Percentiles rank a stretch among this genome's conserved stretches.
phyloP scores from a whole-genome alignment of 2,888 invertebrate genomes.

The Boloria euphrosyne region DNA sequence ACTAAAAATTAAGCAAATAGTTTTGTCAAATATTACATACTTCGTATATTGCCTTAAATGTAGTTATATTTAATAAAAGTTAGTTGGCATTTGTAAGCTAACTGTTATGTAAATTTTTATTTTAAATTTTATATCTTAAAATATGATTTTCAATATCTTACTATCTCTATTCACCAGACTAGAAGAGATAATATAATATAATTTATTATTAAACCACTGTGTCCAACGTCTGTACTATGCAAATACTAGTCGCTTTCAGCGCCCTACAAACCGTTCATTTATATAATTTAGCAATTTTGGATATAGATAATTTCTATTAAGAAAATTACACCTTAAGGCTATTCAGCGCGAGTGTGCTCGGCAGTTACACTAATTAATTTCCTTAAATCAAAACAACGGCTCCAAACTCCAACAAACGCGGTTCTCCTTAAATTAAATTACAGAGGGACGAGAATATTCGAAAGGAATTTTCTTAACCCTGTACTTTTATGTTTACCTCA shows the following conservation, averaged over 20 bases:
- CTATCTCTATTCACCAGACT: too few species aligned
- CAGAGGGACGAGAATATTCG: slow-evolving; percentile 58
- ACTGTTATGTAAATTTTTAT: too few species aligned
- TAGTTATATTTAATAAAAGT: too few species aligned
- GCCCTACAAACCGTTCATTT: slow-evolving; percentile 2
- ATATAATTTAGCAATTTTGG: slow-evolving; percentile 21
- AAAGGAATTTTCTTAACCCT: slow-evolving; percentile 44
- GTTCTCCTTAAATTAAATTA: slow-evolving; percentile 72
- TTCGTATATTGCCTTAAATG: too few species aligned
- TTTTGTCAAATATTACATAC: too few species aligned
- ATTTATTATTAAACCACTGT: background rate
- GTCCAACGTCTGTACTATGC: slow-evolving; percentile 5
- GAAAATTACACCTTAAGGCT: slow-evolving; percentile 56
- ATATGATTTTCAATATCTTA: too few species aligned
- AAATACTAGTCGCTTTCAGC: slow-evolving; percentile 1
- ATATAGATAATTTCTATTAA: slow-evolving; percentile 42
- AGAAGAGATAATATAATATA: too few species aligned
- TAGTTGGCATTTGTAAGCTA: too few species aligned
- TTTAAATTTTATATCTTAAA: too few species aligned
- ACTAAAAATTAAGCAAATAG: too few species aligned
- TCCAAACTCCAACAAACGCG: slow-evolving; percentile 54
- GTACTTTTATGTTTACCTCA: slow-evolving; percentile 18
- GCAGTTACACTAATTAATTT: slow-evolving; percentile 69
- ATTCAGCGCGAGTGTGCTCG: slow-evolving; percentile 53
- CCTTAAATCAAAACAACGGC: slow-evolving; percentile 73